These are phyloP conservation scores for Tolmerus cingulatus DNA, from an alignment of 2,888 invertebrate species.

Conservation along the genomic window DNA sequence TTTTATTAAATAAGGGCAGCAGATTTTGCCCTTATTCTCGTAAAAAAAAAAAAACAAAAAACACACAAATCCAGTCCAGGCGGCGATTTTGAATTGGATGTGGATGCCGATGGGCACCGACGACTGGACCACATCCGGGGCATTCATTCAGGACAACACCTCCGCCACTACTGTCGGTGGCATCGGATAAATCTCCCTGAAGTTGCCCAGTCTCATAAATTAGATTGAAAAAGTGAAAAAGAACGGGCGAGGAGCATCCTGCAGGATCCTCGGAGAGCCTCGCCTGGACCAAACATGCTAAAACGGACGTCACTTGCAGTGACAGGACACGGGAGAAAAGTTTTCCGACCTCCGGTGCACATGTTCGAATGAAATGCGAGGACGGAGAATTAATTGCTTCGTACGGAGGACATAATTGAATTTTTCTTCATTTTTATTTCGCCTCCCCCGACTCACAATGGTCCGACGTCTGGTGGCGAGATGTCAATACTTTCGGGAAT, in stretches of 20 bases:
- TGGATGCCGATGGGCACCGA: background rate
- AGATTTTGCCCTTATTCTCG: background rate
- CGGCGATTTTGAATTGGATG: background rate
- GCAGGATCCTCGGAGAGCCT: background rate
- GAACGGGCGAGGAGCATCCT: constrained; percentile 16
- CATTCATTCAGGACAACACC: background rate
- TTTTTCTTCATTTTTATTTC: constrained; percentile 34
- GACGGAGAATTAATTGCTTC: constrained; percentile 41
- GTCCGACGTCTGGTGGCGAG: constrained; percentile 27
- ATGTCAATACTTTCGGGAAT: constrained; percentile 27
- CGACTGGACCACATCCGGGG: background rate
- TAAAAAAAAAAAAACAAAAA: background rate
- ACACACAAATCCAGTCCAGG: background rate
- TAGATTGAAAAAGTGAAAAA: constrained; percentile 30
- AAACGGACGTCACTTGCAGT: constrained; percentile 39
- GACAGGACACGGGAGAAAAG: constrained; percentile 30
- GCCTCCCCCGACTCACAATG: background rate
- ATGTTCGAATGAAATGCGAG: constrained; percentile 18
- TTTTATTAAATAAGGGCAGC: constrained; percentile 25
- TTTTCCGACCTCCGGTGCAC: constrained; percentile 35
- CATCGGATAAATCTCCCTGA: background rate
- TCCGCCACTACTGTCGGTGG: background rate
- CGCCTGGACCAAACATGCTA: constrained; percentile 27
- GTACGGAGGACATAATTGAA: constrained; percentile 40
- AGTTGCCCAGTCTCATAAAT: constrained; percentile 30